Evolutionary conservation across 2,797 vertebrate species (phyloP).

Genomic region (Sebastes goodei): DNA sequence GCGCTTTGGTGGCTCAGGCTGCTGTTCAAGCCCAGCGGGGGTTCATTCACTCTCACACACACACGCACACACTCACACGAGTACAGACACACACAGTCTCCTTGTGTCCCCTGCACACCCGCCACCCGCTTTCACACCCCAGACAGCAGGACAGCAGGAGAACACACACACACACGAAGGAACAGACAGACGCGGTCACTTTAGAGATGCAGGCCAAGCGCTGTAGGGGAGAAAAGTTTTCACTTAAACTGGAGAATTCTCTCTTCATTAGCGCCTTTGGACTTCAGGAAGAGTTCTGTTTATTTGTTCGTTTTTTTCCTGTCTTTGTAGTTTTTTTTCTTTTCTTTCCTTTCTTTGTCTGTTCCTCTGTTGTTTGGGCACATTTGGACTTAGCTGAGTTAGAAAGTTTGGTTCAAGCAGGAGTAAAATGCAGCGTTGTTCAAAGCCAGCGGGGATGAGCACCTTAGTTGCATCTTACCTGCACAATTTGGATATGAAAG

Average conservation of each 20-base stretch:
- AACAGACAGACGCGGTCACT: slow-evolving; percentile 90
- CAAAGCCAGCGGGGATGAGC: slow-evolving; percentile 5
- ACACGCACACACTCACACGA: slow-evolving; percentile 52
- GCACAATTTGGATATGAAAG: slow-evolving; percentile 17
- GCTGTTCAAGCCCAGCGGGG: slow-evolving; percentile 89
- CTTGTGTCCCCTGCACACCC: slow-evolving; percentile 83
- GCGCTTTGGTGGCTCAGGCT: slow-evolving; percentile 87
- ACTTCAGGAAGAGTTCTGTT: slow-evolving; percentile 81
- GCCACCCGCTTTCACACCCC: slow-evolving; percentile 88
- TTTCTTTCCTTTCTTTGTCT: slow-evolving; percentile 68
- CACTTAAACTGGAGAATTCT: slow-evolving; percentile 84
- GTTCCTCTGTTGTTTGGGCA: slow-evolving; percentile 66
- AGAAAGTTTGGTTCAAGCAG: slow-evolving; percentile 68
- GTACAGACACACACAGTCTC: slow-evolving; percentile 77
- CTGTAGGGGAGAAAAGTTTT: slow-evolving; percentile 88
- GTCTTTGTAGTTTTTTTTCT: slow-evolving; percentile 75
- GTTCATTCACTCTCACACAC: slow-evolving; percentile 75
- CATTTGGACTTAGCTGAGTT: slow-evolving; percentile 66
- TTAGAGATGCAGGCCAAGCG: slow-evolving; percentile 87
- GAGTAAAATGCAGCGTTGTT: slow-evolving; percentile 43
- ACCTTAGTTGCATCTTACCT: slow-evolving; percentile 52
- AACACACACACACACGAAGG: slow-evolving; percentile 83
- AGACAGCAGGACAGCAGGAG: slow-evolving; percentile 89
- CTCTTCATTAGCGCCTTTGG: slow-evolving; percentile 84
- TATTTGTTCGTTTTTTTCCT: slow-evolving; percentile 69